Evolutionary conservation across 2,888 invertebrate genomes (phyloP).

Genomic region (Chrysolina haemoptera): DNA sequence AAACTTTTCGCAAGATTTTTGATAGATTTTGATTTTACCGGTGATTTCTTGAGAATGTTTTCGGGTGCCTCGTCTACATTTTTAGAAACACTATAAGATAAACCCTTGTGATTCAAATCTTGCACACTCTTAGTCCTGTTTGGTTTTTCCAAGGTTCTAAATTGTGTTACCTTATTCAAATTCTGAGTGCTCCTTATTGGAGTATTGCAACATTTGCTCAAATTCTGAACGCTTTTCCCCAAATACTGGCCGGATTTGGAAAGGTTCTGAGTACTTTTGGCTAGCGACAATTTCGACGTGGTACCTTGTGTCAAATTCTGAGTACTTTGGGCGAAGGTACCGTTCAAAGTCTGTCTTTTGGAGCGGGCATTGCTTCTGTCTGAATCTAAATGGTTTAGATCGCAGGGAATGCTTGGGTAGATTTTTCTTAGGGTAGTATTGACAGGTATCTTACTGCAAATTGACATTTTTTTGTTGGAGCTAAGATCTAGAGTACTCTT

Average conservation of each 20-base stretch:
- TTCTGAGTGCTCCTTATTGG: constrained; percentile 41
- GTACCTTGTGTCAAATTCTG: constrained; percentile 44
- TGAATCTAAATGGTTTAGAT: constrained; percentile 65
- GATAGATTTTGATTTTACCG: constrained; percentile 9
- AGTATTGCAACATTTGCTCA: constrained; percentile 25
- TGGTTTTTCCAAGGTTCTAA: constrained; percentile 24
- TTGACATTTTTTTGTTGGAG: constrained; percentile 49
- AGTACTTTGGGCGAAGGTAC: constrained; percentile 48
- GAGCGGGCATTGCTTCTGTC: constrained; percentile 54
- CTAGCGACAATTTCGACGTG: constrained; percentile 34
- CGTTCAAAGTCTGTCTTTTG: constrained; percentile 35
- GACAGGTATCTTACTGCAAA: constrained; percentile 65
- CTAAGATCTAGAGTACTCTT: constrained; percentile 62
- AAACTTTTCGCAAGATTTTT: constrained; percentile 32
- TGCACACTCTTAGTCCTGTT: constrained; percentile 46
- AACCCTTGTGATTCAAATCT: constrained; percentile 30
- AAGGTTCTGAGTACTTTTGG: constrained; percentile 45
- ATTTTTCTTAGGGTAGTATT: constrained; percentile 62
- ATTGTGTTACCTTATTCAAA: constrained; percentile 22
- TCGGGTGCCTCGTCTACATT: neutral
- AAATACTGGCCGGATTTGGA: constrained; percentile 54
- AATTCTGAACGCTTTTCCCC: constrained; percentile 37
- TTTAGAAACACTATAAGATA: constrained; percentile 8
- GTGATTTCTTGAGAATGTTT: neutral
- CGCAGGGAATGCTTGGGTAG: constrained; percentile 68